These are phyloP conservation scores for Junco hyemalis DNA, from an alignment of 2,113 vertebrate species.

Conservation along the genomic window DNA sequence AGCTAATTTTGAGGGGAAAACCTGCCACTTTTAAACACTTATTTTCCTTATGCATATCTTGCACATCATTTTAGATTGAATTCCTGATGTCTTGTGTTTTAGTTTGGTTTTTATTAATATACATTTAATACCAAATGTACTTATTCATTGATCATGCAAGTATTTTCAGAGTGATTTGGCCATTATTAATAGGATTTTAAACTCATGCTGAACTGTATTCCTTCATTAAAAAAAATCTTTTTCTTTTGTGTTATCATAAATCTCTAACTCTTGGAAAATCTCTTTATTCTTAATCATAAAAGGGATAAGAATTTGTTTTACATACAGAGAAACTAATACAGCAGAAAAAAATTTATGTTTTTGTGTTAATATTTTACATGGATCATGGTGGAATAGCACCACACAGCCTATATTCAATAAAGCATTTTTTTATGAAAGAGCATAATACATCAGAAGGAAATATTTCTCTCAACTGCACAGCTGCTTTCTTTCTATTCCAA, in stretches of 20 bases:
- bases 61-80: background rate
- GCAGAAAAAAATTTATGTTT: background rate
- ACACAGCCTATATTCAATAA: background rate
- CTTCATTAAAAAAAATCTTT: background rate
- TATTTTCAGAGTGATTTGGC: background rate
- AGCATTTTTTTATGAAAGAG: conserved; percentile 21
- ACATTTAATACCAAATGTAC: background rate
- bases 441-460: conserved; percentile 53
- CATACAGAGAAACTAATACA: background rate
- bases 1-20: background rate
- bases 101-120: accelerated
- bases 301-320: background rate
- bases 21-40: background rate
- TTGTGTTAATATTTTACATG: conserved; percentile 10
- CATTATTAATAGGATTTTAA: background rate
- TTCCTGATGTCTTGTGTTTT: background rate
- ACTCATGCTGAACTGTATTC: background rate
- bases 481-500: background rate
- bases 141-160: background rate
- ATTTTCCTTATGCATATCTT: background rate
- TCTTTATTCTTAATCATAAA: background rate
- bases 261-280: background rate
- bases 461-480: background rate
- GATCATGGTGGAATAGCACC: background rate
- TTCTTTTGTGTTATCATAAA: background rate